A percentile compares a stretch with the other conserved stretches of the same genome.
phyloP scores from a whole-genome alignment of 2,888 invertebrate genomes.

The Agapetus fuscipes region DNA sequence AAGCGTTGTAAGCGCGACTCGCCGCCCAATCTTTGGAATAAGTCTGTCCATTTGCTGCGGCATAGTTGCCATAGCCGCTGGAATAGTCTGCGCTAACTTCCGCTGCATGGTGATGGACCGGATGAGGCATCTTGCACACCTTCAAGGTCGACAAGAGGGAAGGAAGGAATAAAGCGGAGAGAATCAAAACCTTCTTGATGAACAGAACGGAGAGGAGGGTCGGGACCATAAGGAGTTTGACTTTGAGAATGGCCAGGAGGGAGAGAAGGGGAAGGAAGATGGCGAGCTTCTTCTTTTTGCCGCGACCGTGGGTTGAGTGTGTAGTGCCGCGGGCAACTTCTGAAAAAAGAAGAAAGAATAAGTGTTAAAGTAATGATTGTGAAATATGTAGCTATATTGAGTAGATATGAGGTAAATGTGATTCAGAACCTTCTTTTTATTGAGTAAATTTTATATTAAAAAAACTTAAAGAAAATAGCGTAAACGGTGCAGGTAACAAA shows the following conservation, averaged over 20 bases:
- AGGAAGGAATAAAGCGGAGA: slow-evolving; percentile 51
- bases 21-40: slow-evolving; percentile 39
- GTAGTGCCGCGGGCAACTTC: background rate
- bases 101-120: slow-evolving; percentile 14
- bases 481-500: too few species aligned
- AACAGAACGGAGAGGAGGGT: slow-evolving; percentile 52
- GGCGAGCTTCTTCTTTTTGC: slow-evolving; percentile 45
- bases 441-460: too few species aligned
- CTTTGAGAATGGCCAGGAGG: slow-evolving; percentile 43
- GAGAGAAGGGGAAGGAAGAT: slow-evolving; percentile 44
- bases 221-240: slow-evolving; percentile 50
- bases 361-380: too few species aligned
- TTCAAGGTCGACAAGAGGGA: slow-evolving; percentile 48
- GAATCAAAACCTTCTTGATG: slow-evolving; percentile 55
- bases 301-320: slow-evolving; percentile 31
- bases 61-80: slow-evolving; percentile 29
- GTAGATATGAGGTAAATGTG: too few species aligned
- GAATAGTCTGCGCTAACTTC: slow-evolving; percentile 31
- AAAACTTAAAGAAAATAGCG: too few species aligned
- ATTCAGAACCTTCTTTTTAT: too few species aligned
- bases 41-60: slow-evolving; percentile 24
- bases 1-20: slow-evolving; percentile 36
- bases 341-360: background rate
- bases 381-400: too few species aligned
- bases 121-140: slow-evolving; percentile 38